Base-by-base conservation (phyloP, 2,888 invertebrate genomes). In the Busseola fusca region DNA sequence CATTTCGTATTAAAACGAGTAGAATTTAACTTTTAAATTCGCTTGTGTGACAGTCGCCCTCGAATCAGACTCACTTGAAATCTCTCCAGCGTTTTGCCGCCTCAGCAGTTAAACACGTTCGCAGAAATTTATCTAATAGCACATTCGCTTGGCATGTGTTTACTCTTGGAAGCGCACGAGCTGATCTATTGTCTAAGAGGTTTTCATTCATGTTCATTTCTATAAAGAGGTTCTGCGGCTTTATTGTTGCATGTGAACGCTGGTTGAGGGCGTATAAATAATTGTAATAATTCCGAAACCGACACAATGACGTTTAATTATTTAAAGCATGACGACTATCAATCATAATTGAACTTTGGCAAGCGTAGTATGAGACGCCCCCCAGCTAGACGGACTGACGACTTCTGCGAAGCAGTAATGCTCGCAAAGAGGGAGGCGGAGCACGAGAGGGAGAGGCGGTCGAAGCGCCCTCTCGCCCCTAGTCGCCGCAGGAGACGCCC, bases 21-120 rank as follows among this genome's bases (percentile, higher is more conserved):
- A 45, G 66, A 58, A 81, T 83, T 77, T 72, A 52, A 74, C 71
- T 74, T 83, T 79, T 74, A 83, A 81, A 84, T 81, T 74, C 73
- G 72, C 72, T 59, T 48, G 59, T 56, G 65, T 74, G 78, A 69
- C 72, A 74, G 56, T 64, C 68, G 68, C 64, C 60, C 64, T 72
- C 56, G 57, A 85, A 79, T 78, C 74, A 60, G 57, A 58, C 48
- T 65, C 73, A 69, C 63, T 76, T 59, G 54, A 74, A 71, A 52
- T 64, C 69, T 71, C 30, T 52, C 62, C 30, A 58, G 63, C 45
- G 64, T 79, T 72, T 72, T 57, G 74, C 78, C 56, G 62, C 78
- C 50, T 72, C 71, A 16, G 16, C 71, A 42, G 60, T 63, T 37
- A 67, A 72, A 66, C 64, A 65, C 62, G 56, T 64, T 74, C 34